Conservation (phyloP, 2,113 vertebrate genomes). For the Trichomycterus rosablanca region DNA sequence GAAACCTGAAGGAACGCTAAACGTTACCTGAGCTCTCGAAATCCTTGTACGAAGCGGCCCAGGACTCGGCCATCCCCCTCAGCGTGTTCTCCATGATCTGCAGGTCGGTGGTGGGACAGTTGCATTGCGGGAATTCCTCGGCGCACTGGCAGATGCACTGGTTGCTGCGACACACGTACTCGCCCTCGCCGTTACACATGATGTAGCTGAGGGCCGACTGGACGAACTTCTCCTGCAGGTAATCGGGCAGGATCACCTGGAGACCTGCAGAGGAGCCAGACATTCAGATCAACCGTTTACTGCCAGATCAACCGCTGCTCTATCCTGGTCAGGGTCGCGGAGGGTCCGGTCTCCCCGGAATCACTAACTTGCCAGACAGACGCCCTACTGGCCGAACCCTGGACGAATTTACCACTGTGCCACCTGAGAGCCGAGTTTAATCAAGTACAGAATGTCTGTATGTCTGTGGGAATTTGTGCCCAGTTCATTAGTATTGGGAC, state of each 20-base stretch:
- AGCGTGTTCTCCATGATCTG: conserved; percentile 96
- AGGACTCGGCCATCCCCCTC: conserved; percentile 86
- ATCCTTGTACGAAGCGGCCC: conserved; percentile 92
- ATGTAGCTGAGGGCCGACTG: conserved; percentile 98
- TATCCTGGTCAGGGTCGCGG: no score
- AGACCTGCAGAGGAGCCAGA: conserved; percentile 72
- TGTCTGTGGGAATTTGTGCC: no score
- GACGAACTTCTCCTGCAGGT: conserved; percentile 98
- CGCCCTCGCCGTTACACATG: conserved; percentile 97
- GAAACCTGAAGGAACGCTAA: no score
- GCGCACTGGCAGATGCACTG: conserved; percentile 91
- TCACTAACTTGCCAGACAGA: no score
- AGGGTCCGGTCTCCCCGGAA: no score
- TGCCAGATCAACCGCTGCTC: no score
- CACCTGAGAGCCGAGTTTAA: no score
- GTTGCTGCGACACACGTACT: conserved; percentile 88
- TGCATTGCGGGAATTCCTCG: conserved; percentile 93
- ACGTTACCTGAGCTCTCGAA: conserved; percentile 93
- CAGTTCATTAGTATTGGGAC: no score
- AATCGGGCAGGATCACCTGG: conserved; percentile 96
- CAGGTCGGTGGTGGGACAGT: conserved; percentile 97
- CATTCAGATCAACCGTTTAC: no score
- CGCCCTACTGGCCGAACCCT: no score
- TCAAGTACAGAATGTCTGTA: no score
- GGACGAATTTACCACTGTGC: no score